phyloP scores from a whole-genome alignment of 1,140 invertebrate genomes.

The Bombus superbus region DNA sequence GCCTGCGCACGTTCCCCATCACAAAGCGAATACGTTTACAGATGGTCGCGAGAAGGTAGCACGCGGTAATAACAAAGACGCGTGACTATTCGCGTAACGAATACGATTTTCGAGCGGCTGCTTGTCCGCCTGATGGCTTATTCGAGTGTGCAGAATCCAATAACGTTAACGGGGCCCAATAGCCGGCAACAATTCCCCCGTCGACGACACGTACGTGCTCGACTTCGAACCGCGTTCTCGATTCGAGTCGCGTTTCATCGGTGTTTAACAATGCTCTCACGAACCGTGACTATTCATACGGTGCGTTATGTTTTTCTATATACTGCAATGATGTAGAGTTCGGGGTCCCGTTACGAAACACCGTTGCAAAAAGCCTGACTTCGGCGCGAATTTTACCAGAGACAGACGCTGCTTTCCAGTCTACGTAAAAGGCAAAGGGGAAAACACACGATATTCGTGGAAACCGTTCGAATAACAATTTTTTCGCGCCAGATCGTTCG shows the following conservation, averaged over 20 bases:
- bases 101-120: slow-evolving; percentile 45
- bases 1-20: not conserved
- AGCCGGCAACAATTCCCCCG: slow-evolving; percentile 39
- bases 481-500: not conserved
- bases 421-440: not conserved
- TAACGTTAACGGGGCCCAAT: slow-evolving; percentile 29
- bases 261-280: slow-evolving; percentile 42
- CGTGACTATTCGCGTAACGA: slow-evolving; percentile 36
- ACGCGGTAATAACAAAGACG: slow-evolving; percentile 36
- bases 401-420: not conserved
- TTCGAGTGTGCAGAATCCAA: slow-evolving; percentile 44
- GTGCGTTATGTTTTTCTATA: slow-evolving; percentile 38
- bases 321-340: not conserved
- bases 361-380: not conserved
- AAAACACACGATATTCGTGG: too few relatives aligned
- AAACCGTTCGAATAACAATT: not conserved
- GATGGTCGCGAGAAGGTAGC: not conserved
- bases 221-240: not conserved
- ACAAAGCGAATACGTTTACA: not conserved
- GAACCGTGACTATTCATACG: slow-evolving; percentile 46
- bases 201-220: slow-evolving; percentile 33
- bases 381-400: not conserved
- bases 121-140: slow-evolving; percentile 37
- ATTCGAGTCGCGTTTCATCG: slow-evolving; percentile 40
- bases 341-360: slow-evolving; percentile 12